Evolutionary conservation across 2,888 invertebrate genomes (phyloP), one percentile per base, ranked within the genome.

Genomic region (Pyrrhia umbra): DNA sequence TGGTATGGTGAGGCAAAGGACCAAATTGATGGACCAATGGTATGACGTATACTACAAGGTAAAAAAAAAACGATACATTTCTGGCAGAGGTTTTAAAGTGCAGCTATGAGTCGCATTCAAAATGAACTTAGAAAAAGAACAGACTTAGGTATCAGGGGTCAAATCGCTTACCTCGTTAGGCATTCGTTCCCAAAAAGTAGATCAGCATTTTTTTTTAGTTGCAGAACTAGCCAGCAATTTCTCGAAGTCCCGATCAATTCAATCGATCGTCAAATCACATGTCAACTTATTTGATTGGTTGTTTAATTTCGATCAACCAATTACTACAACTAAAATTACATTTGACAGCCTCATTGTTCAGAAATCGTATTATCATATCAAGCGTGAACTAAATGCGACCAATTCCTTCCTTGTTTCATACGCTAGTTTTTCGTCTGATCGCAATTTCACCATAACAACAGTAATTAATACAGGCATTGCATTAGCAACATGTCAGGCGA

Each of bases 381-480:
- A 23, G 1, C n/a, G n/a, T 42, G 37, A 15, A 30, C 34, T 30
- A 27, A 45, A 43, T 43, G 1, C 6, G 25, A 25, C 8, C 1
- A 54, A 34, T 20, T 46, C 20, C 40, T 50, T 68, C 42, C 54
- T 68, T 18, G 37, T 54, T 8, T 40, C 15, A 9, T 15, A 25
- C 27, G 9, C 51, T 0, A 54, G 39, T 71, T 68, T 63, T 72
- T 59, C 43, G 4, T 37, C 34, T 67, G 51, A 52, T 66, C 39
- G 5, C 45, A 69, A 76, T 79, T 79, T 74, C 70, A 73, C 70
- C 67, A 76, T 51, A 60, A 61, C 60, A 73, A 74, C 65, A 56
- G 16, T 68, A 68, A 74, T 76, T 71, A 67, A 76, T 68, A 62
- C 71, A 18, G 30, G 23, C 54, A 75, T 79, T 79, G 66, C 79